A percentile compares a stretch with the other conserved stretches of the same genome.
These are phyloP conservation scores for Penaeus indicus DNA, from an alignment of 1,140 invertebrate species.

Conservation along the genomic window DNA sequence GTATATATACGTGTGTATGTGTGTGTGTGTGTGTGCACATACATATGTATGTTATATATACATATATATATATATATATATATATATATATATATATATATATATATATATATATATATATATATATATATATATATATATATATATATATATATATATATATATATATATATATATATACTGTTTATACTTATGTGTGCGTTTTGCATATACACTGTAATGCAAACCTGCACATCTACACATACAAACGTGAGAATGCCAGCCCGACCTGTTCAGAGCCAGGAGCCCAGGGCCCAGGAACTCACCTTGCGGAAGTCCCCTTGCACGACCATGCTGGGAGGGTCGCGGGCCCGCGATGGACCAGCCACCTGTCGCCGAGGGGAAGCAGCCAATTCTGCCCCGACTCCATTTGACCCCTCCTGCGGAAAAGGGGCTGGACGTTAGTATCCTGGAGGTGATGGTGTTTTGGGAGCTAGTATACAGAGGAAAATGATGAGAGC, in stretches of 20 bases:
- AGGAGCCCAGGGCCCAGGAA: background rate
- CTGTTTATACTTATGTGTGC: background rate
- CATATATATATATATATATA: background rate
- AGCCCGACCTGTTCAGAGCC: no score
- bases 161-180: no score
- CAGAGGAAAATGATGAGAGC: no score
- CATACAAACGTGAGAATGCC: no score
- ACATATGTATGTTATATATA: background rate
- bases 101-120: background rate
- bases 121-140: background rate
- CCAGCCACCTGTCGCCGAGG: constrained; percentile 81
- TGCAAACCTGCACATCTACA: background rate
- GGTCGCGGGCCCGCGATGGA: constrained; percentile 73
- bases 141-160: background rate
- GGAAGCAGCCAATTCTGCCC: constrained; percentile 84
- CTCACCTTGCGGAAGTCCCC: constrained; percentile 92
- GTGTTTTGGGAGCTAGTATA: background rate
- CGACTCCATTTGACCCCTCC: constrained; percentile 65
- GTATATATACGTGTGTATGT: background rate
- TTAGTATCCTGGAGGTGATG: background rate
- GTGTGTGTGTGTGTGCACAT: background rate
- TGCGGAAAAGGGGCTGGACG: constrained; percentile 18
- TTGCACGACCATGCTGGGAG: constrained; percentile 90
- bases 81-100: background rate
- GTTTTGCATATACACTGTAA: background rate